A percentile compares a stretch with the other conserved stretches of the same genome.
These are phyloP conservation scores for Aplysina aerophoba DNA, from an alignment of 37 sponge, comb jelly and placozoan species.

Conservation along the genomic window DNA sequence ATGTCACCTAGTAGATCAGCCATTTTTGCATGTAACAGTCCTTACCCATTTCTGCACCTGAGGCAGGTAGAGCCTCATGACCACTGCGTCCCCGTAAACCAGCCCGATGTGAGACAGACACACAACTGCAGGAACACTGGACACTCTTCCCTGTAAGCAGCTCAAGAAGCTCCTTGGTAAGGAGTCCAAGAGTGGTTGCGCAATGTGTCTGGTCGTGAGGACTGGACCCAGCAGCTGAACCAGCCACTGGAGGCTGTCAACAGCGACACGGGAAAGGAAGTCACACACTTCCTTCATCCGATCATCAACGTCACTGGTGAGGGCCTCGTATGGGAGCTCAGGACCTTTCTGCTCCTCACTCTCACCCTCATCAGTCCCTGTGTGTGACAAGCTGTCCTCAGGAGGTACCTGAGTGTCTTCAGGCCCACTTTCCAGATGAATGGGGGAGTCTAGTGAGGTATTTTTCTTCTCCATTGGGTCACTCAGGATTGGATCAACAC, in stretches of 20 bases:
- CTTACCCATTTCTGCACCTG: conserved; percentile 68
- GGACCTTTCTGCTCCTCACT: neutral
- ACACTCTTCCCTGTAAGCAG: neutral
- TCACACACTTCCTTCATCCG: conserved; percentile 13
- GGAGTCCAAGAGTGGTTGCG: conserved; percentile 60
- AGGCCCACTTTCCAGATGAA: too few relatives aligned
- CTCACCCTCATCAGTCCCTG: neutral
- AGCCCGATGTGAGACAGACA: conserved; percentile 47
- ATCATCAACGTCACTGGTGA: neutral
- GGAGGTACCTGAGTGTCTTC: too few relatives aligned
- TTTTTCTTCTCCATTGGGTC: too few relatives aligned
- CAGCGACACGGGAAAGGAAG: conserved; percentile 62
- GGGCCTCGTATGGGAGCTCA: neutral
- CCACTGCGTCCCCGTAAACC: conserved; percentile 55
- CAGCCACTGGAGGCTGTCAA: conserved; percentile 79
- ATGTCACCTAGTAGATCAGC: too few relatives aligned
- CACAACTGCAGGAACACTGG: conserved; percentile 3
- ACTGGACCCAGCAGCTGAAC: conserved; percentile 71
- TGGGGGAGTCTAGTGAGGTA: too few relatives aligned
- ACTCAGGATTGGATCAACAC: too few relatives aligned
- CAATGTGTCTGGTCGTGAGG: conserved; percentile 69
- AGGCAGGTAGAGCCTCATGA: conserved; percentile 62
- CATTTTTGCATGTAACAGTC: too few relatives aligned
- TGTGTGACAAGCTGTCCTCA: neutral
- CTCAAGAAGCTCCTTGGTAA: conserved; percentile 66